Percentiles rank a stretch among this genome's conserved stretches.
These are phyloP conservation scores for Ammodytes marinus DNA, from an alignment of 2,113 vertebrate species.

Conservation along the genomic window DNA sequence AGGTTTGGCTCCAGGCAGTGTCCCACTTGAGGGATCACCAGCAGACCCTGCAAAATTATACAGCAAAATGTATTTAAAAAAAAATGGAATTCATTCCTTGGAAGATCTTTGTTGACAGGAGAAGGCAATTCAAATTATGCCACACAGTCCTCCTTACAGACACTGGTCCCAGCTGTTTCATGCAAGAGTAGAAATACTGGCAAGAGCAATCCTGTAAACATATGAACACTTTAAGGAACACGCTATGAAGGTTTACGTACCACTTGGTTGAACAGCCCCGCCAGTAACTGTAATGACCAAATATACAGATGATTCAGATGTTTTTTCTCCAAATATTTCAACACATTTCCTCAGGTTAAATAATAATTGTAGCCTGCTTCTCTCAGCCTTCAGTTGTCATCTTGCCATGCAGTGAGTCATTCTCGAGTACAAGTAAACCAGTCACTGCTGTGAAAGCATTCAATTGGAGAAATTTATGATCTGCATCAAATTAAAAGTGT, in stretches of 20 bases:
- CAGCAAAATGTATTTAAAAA: not conserved
- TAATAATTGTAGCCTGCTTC: not conserved
- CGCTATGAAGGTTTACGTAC: slow-evolving; percentile 48
- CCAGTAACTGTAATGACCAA: slow-evolving; percentile 58
- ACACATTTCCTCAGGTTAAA: not conserved
- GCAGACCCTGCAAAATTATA: slow-evolving; percentile 57
- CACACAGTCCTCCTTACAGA: slow-evolving; percentile 38
- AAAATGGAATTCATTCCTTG: not conserved
- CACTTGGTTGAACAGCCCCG: slow-evolving; percentile 59
- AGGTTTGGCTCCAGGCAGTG: slow-evolving; percentile 78
- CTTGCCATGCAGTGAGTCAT: slow-evolving; percentile 35
- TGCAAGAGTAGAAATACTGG: slow-evolving; percentile 32
- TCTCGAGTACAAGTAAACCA: slow-evolving; percentile 36
- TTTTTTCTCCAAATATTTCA: not conserved
- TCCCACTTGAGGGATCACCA: slow-evolving; percentile 51
- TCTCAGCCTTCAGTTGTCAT: not conserved
- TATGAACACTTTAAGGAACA: not conserved
- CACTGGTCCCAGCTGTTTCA: slow-evolving; percentile 52
- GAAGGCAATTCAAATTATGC: not conserved
- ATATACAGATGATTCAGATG: not conserved
- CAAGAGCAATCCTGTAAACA: slow-evolving; percentile 9
- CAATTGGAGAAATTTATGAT: slow-evolving; percentile 10
- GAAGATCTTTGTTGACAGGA: not conserved
- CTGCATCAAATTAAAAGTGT: slow-evolving; percentile 6
- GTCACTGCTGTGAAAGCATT: slow-evolving; percentile 53